Percentiles rank a stretch among this genome's conserved stretches.
phyloP scores from a whole-genome alignment of 2,888 invertebrate species.

The Halictus quadricinctus region DNA sequence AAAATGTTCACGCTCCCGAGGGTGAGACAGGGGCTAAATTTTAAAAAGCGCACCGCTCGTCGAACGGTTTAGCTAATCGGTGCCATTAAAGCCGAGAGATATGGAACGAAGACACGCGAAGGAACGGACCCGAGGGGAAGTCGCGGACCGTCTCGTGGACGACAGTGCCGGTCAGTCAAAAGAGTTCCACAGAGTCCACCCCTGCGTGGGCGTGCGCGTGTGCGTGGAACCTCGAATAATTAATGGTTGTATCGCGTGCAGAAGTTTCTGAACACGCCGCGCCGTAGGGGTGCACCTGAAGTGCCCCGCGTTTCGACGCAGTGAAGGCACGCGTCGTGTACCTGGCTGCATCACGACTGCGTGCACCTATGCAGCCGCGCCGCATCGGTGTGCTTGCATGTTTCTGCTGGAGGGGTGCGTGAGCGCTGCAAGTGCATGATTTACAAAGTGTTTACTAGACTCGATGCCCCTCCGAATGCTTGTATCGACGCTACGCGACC shows the following conservation, averaged over 20 bases:
- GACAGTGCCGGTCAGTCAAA: conserved; percentile 32
- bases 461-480: conserved; percentile 21
- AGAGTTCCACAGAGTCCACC: conserved; percentile 4
- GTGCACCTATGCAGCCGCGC: conserved; percentile 36
- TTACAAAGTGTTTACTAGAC: conserved; percentile 54
- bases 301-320: conserved; percentile 56
- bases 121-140: conserved; percentile 25
- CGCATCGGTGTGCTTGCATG: conserved; percentile 23
- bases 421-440: conserved; percentile 35
- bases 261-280: conserved; percentile 50
- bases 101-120: conserved; percentile 45
- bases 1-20: conserved; percentile 30
- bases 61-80: conserved; percentile 39
- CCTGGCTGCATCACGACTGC: conserved; percentile 42
- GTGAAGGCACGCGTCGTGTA: conserved; percentile 66
- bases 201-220: not conserved
- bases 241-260: conserved; percentile 71
- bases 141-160: conserved; percentile 2
- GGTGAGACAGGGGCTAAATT: not conserved
- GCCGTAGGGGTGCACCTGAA: conserved; percentile 57
- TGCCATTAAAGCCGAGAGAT: conserved; percentile 34
- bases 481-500: not conserved
- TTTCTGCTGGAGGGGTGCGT: conserved; percentile 26
- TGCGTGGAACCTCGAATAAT: conserved; percentile 62
- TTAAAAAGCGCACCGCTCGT: conserved; percentile 15